phyloP scores from a whole-genome alignment of 2,113 vertebrate species.

The Thermophis baileyi region DNA sequence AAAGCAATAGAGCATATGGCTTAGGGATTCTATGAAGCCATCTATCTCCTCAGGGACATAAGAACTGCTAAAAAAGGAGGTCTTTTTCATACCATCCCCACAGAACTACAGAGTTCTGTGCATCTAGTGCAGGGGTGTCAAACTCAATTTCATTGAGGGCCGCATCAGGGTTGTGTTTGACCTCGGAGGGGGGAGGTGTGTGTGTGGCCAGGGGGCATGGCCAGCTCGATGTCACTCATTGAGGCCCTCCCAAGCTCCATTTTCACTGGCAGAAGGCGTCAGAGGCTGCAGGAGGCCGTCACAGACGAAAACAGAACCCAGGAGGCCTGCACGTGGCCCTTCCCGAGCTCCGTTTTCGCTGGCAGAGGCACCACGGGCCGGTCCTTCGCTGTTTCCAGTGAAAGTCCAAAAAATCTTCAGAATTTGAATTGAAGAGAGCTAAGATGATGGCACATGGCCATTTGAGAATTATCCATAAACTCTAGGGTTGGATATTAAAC shows the following conservation, averaged over 20 bases:
- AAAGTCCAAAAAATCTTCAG: neutral
- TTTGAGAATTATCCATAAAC: neutral
- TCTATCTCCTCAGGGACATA: neutral
- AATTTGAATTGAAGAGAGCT: neutral
- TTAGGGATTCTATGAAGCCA: neutral
- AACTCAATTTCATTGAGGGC: too few relatives aligned
- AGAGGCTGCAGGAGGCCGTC: too few relatives aligned
- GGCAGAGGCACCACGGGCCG: too few relatives aligned
- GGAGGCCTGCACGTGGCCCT: too few relatives aligned
- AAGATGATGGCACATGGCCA: neutral
- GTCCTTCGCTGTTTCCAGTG: neutral
- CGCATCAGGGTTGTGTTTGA: too few relatives aligned
- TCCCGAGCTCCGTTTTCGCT: too few relatives aligned
- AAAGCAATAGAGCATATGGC: neutral
- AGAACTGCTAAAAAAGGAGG: neutral
- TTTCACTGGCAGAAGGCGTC: too few relatives aligned
- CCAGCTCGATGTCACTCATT: too few relatives aligned
- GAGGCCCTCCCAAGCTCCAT: too few relatives aligned
- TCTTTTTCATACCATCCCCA: neutral
- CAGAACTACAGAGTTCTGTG: neutral
- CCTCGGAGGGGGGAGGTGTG: too few relatives aligned
- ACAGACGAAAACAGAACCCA: too few relatives aligned
- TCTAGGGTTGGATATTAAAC: neutral
- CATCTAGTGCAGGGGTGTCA: neutral
- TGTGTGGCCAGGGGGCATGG: too few relatives aligned